Conservation (phyloP, 2,888 invertebrate genomes). For the Hoplodrina ambigua region DNA sequence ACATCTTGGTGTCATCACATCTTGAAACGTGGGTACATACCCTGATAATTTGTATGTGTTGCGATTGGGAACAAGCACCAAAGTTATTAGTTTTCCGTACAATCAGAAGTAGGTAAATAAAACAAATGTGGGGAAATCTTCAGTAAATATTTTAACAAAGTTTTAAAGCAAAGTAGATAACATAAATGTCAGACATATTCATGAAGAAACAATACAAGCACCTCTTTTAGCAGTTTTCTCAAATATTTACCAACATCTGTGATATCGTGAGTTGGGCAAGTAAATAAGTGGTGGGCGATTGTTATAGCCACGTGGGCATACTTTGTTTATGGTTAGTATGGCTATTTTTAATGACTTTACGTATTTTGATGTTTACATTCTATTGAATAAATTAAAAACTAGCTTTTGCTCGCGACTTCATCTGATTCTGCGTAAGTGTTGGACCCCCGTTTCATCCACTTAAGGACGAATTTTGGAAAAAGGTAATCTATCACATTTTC, state of each 20-base stretch:
- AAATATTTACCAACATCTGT: constrained; percentile 38
- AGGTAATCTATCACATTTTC: too few relatives aligned
- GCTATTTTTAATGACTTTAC: background rate
- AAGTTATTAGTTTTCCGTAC: background rate
- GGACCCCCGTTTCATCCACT: too few relatives aligned
- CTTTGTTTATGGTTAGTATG: constrained; percentile 20
- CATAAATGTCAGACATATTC: constrained; percentile 28
- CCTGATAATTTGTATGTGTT: too few relatives aligned
- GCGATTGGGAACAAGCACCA: too few relatives aligned
- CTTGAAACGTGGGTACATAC: too few relatives aligned
- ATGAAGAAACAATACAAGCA: constrained; percentile 28
- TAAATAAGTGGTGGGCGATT: constrained; percentile 37
- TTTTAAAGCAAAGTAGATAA: constrained; percentile 14
- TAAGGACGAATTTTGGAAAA: too few relatives aligned
- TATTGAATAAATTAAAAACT: background rate
- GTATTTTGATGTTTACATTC: constrained; percentile 7
- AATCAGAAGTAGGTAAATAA: background rate
- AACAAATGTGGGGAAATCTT: constrained; percentile 16
- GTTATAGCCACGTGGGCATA: constrained; percentile 39
- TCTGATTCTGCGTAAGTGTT: too few relatives aligned
- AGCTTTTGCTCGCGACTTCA: too few relatives aligned
- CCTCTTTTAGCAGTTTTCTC: constrained; percentile 19
- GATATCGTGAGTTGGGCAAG: constrained; percentile 22
- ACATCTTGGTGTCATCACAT: too few relatives aligned
- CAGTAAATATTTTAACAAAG: constrained; percentile 12